These are phyloP conservation scores for Scophthalmus maximus DNA, from an alignment of 2,113 vertebrate genomes.

Conservation along the genomic window DNA sequence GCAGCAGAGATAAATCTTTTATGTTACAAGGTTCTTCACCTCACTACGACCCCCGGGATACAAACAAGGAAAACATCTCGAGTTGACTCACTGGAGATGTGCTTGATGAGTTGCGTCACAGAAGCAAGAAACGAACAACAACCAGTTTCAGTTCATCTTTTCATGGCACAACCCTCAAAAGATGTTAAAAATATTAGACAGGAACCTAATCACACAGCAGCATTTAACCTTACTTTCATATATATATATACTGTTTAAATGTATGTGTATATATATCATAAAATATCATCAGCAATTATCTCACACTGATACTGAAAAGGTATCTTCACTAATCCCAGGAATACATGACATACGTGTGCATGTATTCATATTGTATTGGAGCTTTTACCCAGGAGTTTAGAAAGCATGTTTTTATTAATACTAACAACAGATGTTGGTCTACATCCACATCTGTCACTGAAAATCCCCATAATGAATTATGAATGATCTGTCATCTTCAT, in stretches of 20 bases:
- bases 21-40: constrained; percentile 16
- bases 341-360: not conserved
- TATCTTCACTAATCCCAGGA: constrained; percentile 7
- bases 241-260: too few species aligned
- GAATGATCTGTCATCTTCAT: not conserved
- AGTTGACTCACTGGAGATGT: constrained; percentile 48
- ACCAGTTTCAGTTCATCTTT: too few species aligned
- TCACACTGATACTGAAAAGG: constrained; percentile 26
- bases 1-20: constrained; percentile 11
- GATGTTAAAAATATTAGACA: constrained; percentile 22
- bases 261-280: too few species aligned
- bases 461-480: constrained; percentile 4
- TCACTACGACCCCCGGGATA: not conserved
- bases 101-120: constrained; percentile 54
- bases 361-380: not conserved
- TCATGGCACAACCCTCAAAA: not conserved
- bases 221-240: constrained; percentile 37
- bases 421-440: constrained; percentile 12
- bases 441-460: constrained; percentile 1
- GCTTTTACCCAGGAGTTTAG: not conserved
- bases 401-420: not conserved
- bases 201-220: constrained; percentile 39
- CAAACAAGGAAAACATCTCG: constrained; percentile 37
- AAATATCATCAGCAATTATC: not conserved
- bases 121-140: constrained; percentile 49